phyloP scores from a whole-genome alignment of 1,140 invertebrate genomes.

The Phenacoccus solenopsis region DNA sequence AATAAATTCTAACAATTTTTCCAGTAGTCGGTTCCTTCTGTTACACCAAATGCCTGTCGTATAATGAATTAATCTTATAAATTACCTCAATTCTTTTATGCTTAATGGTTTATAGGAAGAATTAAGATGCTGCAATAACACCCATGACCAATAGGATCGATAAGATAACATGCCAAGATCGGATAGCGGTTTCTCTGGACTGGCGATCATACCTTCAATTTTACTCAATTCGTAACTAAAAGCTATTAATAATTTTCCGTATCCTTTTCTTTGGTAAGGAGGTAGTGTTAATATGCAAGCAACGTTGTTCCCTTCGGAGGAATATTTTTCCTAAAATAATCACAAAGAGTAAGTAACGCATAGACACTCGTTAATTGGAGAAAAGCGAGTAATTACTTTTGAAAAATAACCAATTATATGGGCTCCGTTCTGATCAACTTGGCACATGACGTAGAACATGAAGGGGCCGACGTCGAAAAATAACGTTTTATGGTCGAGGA shows the following conservation, averaged over 20 bases:
- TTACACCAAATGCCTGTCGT: no score
- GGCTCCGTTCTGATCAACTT: slow-evolving; percentile 85
- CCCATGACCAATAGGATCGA: slow-evolving; percentile 96
- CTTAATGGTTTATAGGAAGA: slow-evolving; percentile 73
- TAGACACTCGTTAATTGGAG: not conserved
- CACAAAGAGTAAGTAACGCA: slow-evolving; percentile 8
- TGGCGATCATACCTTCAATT: slow-evolving; percentile 82
- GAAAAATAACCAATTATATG: slow-evolving; percentile 98
- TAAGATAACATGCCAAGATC: slow-evolving; percentile 95
- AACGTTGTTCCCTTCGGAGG: slow-evolving; percentile 96
- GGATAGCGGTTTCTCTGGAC: slow-evolving; percentile 94
- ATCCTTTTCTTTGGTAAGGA: slow-evolving; percentile 94
- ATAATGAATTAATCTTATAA: no score
- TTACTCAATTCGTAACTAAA: slow-evolving; percentile 89
- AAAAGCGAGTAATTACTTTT: slow-evolving; percentile 48
- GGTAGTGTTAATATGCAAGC: slow-evolving; percentile 95
- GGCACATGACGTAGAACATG: slow-evolving; percentile 90
- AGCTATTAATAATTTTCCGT: slow-evolving; percentile 93
- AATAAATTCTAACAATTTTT: no score
- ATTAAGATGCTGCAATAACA: slow-evolving; percentile 79
- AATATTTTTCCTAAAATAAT: slow-evolving; percentile 73
- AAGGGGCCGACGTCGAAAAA: slow-evolving; percentile 98
- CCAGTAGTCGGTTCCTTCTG: no score
- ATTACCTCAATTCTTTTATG: slow-evolving; percentile 80
- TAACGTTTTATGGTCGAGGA: slow-evolving; percentile 92